Base-by-base conservation (phyloP, 2,113 vertebrate genomes). In the Paradoxurus hermaphroditus region DNA sequence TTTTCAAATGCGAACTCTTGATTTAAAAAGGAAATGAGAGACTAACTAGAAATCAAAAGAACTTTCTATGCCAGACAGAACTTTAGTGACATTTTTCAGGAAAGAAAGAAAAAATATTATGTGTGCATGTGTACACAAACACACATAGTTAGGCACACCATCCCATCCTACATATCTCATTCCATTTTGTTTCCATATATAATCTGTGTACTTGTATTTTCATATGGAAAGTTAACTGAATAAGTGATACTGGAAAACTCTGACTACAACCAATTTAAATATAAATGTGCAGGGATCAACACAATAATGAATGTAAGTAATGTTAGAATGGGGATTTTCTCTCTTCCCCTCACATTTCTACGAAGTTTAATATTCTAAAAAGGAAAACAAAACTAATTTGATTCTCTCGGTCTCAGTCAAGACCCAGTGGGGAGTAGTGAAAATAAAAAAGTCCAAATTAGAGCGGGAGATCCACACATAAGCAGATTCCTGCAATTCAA, bases 371-470 rank as follows among this genome's bases (percentile, higher is more conserved):
- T 93, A 75, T 51, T 95, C 72, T 73, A 87, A 95, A 97, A 75
- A 85, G 34, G 29, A 79, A 2, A 36, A 46, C 77, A 89, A 95
- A 73, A 91, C 72, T 90, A 14, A 90, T 59, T 94, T 86, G 18
- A 92, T 70, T 94, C 16, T 83, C n/a, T 90, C 63, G 3, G 46
- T 93, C 15, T 91, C 91, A 82, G 31, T 63, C 81, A 95, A 92
- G 44, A 93, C 65, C 39, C 27, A 56, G 2, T 16, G 67, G 21
- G 65, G 53, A 81, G 34, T 18, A 95, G 36, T 49, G 44, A 94
- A 95, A 94, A 96, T 86, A 72, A 95, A 96, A 95, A 78, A 41
- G 91, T 97, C 53, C 46, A 95, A 73, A 95, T 93, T 78, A 86
- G 18, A 93, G 25, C 16, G 94, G 31, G 36, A 93, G 59, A 62